Conservation (phyloP, 23 tunicate species). For the Trididemnum nubilum region DNA sequence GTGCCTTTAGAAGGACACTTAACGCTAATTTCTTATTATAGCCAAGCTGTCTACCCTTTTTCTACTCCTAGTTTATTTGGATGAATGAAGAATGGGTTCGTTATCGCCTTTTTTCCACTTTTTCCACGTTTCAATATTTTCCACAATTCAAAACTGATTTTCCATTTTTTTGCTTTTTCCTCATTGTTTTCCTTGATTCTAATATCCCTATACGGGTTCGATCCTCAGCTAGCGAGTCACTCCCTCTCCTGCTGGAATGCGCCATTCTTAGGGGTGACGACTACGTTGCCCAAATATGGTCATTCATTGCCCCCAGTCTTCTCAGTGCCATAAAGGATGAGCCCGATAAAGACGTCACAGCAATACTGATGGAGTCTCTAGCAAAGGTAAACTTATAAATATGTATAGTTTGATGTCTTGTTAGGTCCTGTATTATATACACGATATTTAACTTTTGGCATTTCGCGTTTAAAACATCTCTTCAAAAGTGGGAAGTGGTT, state of each 20-base stretch:
- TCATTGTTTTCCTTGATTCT: neutral
- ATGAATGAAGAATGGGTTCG: no score
- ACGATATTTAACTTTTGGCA: no score
- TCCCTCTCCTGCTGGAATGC: conserved; percentile 81
- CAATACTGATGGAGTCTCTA: conserved; percentile 79
- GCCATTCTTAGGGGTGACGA: conserved; percentile 80
- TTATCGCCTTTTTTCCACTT: no score
- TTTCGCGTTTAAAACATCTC: no score
- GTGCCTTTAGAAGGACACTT: no score
- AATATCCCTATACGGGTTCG: conserved; percentile 58
- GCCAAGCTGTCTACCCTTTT: no score
- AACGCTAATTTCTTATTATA: no score
- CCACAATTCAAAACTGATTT: no score
- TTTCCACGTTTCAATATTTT: no score
- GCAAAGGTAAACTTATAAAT: conserved; percentile 57
- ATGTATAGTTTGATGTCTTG: neutral
- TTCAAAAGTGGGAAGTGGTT: neutral
- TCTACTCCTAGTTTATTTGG: no score
- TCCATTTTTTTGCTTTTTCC: no score
- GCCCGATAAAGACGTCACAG: conserved; percentile 73
- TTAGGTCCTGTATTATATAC: no score
- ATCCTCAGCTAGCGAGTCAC: conserved; percentile 83
- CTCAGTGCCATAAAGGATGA: conserved; percentile 71
- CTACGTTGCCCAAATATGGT: conserved; percentile 84
- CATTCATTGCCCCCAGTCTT: conserved; percentile 68